Conservation (phyloP, 2,797 vertebrate species). For the Alca torda region DNA sequence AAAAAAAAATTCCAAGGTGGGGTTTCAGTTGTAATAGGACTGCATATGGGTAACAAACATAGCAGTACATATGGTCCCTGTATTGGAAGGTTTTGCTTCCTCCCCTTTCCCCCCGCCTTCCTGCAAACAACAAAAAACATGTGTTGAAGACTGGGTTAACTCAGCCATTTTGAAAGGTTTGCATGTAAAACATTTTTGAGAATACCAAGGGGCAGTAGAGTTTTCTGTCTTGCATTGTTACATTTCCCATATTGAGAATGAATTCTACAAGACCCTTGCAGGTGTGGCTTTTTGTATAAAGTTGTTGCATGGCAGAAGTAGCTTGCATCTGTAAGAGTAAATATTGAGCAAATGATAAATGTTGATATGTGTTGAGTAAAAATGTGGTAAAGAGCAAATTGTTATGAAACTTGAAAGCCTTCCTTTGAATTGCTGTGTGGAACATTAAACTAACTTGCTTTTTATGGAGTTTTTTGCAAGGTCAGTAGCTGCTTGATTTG, state of each 20-base stretch:
- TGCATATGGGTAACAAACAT: not conserved
- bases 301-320: not conserved
- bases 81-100: not conserved
- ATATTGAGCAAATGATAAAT: not conserved
- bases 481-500: not conserved
- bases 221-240: not conserved
- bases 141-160: not conserved
- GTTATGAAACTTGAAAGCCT: not conserved
- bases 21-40: not conserved
- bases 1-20: not conserved
- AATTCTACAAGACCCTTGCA: not conserved
- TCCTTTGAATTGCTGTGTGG: not conserved
- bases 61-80: not conserved
- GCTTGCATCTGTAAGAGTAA: not conserved
- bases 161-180: not conserved
- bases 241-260: not conserved
- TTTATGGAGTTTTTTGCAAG: not conserved
- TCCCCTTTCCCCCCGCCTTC: rapidly evolving
- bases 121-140: not conserved
- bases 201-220: not conserved
- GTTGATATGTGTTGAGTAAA: not conserved
- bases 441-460: not conserved
- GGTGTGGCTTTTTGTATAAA: not conserved
- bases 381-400: not conserved
- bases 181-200: not conserved